phyloP scores from a whole-genome alignment of 1,140 invertebrate genomes.

The Harpegnathos saltator region DNA sequence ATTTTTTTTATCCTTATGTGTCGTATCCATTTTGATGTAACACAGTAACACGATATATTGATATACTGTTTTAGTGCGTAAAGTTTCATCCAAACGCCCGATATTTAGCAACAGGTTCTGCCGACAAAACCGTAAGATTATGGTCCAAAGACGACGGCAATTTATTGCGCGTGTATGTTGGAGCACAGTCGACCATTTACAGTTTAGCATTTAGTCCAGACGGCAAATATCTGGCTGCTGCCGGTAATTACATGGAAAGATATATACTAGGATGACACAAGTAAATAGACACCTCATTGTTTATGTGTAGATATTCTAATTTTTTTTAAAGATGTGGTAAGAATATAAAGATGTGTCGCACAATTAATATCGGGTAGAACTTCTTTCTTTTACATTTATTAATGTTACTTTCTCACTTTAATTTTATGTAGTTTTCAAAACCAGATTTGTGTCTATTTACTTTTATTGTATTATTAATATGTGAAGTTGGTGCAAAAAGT shows the following conservation, averaged over 20 bases:
- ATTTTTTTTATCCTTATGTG: slow-evolving; percentile 48
- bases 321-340: background rate
- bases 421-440: too few species aligned
- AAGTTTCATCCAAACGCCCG: slow-evolving; percentile 94
- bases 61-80: slow-evolving; percentile 87
- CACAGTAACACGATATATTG: slow-evolving; percentile 1
- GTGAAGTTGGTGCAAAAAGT: background rate
- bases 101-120: slow-evolving; percentile 92
- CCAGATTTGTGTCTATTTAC: slow-evolving; percentile 3
- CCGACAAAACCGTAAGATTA: slow-evolving; percentile 91
- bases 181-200: slow-evolving; percentile 88
- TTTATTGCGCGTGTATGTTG: slow-evolving; percentile 88
- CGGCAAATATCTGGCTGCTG: slow-evolving; percentile 90
- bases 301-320: background rate
- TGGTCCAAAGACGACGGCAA: slow-evolving; percentile 90
- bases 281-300: slow-evolving; percentile 1
- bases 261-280: slow-evolving; percentile 15
- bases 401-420: too few species aligned
- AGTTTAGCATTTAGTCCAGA: slow-evolving; percentile 90
- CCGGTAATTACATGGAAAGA: slow-evolving; percentile 84
- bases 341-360: too few species aligned
- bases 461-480: slow-evolving; percentile 3
- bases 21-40: background rate
- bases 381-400: too few species aligned
- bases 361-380: too few species aligned